These are phyloP conservation scores for Urosaurus nigricauda DNA, from an alignment of 2,797 vertebrate genomes.

Conservation along the genomic window DNA sequence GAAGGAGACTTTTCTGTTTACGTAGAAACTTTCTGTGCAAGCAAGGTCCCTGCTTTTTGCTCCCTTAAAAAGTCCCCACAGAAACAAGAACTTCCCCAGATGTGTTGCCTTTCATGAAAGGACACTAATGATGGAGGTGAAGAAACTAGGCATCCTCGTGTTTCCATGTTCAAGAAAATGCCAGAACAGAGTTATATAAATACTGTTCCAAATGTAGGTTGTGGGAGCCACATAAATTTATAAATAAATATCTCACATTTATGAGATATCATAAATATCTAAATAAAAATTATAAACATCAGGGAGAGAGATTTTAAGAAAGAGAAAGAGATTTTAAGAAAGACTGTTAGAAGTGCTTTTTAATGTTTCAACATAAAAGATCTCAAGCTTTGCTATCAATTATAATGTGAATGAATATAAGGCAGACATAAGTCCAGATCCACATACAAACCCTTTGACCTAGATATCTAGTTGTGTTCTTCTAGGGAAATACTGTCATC, in stretches of 20 bases:
- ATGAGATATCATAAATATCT: rapidly evolving
- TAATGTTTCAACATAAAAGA: neutral
- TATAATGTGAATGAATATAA: neutral
- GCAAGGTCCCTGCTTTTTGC: too few species aligned
- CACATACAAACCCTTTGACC: neutral
- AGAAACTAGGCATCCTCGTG: neutral
- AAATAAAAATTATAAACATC: neutral
- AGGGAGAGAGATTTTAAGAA: neutral
- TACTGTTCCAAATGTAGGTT: neutral
- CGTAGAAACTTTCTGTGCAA: too few species aligned
- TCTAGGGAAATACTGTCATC: neutral
- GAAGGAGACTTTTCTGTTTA: too few species aligned
- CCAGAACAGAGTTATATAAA: neutral
- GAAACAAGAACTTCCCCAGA: too few species aligned
- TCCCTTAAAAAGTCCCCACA: too few species aligned
- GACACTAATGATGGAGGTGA: too few species aligned
- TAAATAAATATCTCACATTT: too few species aligned
- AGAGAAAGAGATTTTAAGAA: neutral
- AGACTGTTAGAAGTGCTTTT: neutral
- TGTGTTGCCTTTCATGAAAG: too few species aligned
- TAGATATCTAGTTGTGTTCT: neutral
- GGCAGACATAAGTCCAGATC: neutral
- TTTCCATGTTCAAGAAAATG: neutral
- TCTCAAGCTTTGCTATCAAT: neutral
- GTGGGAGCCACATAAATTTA: constrained; percentile 2